phyloP scores from a whole-genome alignment of 2,888 invertebrate genomes.

The Nymphalis polychloros region DNA sequence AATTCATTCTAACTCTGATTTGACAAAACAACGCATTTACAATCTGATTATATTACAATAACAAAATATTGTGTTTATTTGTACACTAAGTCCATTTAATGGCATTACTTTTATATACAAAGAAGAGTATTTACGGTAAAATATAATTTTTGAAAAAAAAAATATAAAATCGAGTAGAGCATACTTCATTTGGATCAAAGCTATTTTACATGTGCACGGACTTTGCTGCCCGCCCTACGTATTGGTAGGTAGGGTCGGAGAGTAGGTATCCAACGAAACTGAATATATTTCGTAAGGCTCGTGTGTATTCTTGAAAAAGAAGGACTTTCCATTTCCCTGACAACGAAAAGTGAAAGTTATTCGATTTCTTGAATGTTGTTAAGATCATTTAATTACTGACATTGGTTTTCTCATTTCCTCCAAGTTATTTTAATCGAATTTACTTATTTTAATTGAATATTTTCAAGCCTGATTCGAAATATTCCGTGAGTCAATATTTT shows the following conservation, averaged over 20 bases:
- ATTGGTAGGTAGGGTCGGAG: constrained; percentile 69
- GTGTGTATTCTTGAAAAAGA: constrained; percentile 64
- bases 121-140: too few species aligned
- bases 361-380: constrained; percentile 38
- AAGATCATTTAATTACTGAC: background rate
- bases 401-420: too few species aligned
- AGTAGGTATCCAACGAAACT: constrained; percentile 75
- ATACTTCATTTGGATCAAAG: constrained; percentile 51
- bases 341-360: constrained; percentile 55
- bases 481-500: too few species aligned
- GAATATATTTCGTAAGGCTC: constrained; percentile 72
- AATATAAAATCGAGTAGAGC: constrained; percentile 56
- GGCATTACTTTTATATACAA: too few species aligned
- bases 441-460: too few species aligned
- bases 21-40: too few species aligned
- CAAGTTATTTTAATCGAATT: too few species aligned
- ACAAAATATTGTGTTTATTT: too few species aligned
- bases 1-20: too few species aligned
- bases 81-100: too few species aligned
- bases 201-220: constrained; percentile 81
- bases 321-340: constrained; percentile 58
- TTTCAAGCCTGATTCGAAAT: too few species aligned
- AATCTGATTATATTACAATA: too few species aligned
- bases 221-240: constrained; percentile 75
- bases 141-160: background rate